Evolutionary conservation across 2,113 vertebrate genomes (phyloP).

Genomic region (Myiozetetes cayanensis): DNA sequence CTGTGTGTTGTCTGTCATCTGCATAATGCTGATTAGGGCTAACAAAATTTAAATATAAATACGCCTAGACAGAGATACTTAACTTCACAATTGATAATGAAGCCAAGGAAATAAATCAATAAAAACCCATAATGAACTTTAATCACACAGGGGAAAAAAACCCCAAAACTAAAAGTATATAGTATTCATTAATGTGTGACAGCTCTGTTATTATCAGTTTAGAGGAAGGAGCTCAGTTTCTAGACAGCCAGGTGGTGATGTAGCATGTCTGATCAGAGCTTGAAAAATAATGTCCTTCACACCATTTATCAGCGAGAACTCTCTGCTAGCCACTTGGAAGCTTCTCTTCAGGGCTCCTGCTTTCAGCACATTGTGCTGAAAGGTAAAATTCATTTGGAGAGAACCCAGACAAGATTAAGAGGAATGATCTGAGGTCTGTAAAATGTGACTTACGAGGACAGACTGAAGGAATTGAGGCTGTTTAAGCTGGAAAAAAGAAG

Average conservation of each 20-base stretch:
- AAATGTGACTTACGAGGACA: not conserved
- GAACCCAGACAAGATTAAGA: not conserved
- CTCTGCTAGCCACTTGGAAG: constrained; percentile 30
- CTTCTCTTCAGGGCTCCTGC: not conserved
- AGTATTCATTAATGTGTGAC: constrained; percentile 61
- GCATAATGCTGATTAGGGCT: constrained; percentile 23
- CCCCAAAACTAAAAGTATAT: not conserved
- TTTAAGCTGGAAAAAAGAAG: not conserved
- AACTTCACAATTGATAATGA: constrained; percentile 40
- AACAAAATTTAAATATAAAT: constrained; percentile 43
- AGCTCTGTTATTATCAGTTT: constrained; percentile 51
- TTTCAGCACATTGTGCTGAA: constrained; percentile 28
- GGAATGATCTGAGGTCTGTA: not conserved
- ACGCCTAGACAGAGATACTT: constrained; percentile 4
- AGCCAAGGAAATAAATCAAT: constrained; percentile 39
- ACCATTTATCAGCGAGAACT: constrained; percentile 26
- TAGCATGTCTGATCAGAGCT: constrained; percentile 18
- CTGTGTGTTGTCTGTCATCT: constrained; percentile 19
- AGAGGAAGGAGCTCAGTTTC: constrained; percentile 27
- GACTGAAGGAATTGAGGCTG: not conserved
- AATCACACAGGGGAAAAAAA: not conserved
- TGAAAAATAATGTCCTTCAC: constrained; percentile 33
- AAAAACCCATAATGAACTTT: constrained; percentile 39
- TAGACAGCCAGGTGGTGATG: constrained; percentile 15
- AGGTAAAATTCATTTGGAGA: not conserved